These are phyloP conservation scores for Danionella dracula DNA, from an alignment of 2,797 vertebrate genomes.

Conservation along the genomic window DNA sequence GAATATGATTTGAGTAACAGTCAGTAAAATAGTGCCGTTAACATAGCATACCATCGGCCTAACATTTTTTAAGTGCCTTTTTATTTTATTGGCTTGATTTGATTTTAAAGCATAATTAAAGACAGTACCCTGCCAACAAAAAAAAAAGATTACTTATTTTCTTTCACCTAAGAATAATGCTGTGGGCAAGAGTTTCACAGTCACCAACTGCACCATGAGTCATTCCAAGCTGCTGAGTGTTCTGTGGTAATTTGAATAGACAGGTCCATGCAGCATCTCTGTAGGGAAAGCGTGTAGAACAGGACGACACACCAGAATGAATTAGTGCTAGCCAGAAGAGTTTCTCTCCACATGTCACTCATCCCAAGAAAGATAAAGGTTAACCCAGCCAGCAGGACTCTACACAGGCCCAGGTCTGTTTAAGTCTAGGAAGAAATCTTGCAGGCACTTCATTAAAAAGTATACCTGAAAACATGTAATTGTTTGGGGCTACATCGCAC, in stretches of 20 bases:
- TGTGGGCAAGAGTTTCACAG: too few relatives aligned
- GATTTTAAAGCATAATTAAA: too few relatives aligned
- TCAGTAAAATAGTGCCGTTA: too few relatives aligned
- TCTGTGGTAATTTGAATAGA: not conserved
- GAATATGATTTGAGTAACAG: too few relatives aligned
- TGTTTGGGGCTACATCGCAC: too few relatives aligned
- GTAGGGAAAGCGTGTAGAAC: not conserved
- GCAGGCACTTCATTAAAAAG: not conserved
- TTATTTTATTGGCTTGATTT: too few relatives aligned
- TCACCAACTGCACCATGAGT: too few relatives aligned
- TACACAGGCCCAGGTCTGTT: not conserved
- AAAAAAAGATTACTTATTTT: too few relatives aligned
- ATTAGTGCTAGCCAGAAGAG: conserved; percentile 1
- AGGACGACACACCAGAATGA: conserved; percentile 2
- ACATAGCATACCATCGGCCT: too few relatives aligned
- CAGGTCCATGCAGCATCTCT: not conserved
- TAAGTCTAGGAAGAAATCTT: conserved; percentile 5
- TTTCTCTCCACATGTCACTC: not conserved
- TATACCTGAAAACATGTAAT: conserved; percentile 5
- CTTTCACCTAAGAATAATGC: too few relatives aligned
- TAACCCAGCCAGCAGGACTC: not conserved
- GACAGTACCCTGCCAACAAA: too few relatives aligned
- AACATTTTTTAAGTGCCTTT: too few relatives aligned
- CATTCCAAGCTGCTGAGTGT: not conserved
- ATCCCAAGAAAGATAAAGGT: not conserved